Conservation (phyloP, 2,888 invertebrate genomes). For the Oligia latruncula region DNA sequence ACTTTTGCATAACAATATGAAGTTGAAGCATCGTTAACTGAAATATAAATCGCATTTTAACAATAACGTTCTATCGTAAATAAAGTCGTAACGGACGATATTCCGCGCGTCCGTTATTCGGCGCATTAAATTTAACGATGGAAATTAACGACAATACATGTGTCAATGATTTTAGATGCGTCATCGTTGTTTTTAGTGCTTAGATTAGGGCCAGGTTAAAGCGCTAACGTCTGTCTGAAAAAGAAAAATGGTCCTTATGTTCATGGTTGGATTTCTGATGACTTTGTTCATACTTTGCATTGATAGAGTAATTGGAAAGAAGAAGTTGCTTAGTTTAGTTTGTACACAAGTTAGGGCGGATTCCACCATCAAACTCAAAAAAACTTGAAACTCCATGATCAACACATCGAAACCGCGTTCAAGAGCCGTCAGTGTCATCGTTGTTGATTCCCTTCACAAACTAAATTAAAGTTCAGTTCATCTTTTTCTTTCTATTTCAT, state of each 20-base stretch:
- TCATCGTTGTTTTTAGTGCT: slow-evolving; percentile 54
- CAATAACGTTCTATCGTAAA: slow-evolving; percentile 57
- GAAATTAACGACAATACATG: slow-evolving; percentile 64
- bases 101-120: slow-evolving; percentile 40
- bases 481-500: too few species aligned
- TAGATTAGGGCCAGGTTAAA: slow-evolving; percentile 20
- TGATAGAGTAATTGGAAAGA: neutral
- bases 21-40: slow-evolving; percentile 48
- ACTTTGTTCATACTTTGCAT: neutral
- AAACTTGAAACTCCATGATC: too few species aligned
- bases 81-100: slow-evolving; percentile 45
- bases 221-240: neutral
- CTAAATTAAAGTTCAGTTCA: too few species aligned
- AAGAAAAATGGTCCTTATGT: neutral
- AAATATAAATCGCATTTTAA: slow-evolving; percentile 52
- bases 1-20: slow-evolving; percentile 57
- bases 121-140: slow-evolving; percentile 63
- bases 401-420: neutral
- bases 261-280: neutral
- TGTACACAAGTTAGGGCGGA: neutral
- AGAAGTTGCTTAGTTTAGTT: neutral
- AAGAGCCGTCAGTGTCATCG: neutral
- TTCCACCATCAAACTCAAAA: neutral
- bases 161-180: slow-evolving; percentile 64
- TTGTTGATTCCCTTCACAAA: too few species aligned